A percentile compares a stretch with the other conserved stretches of the same genome.
phyloP scores from a whole-genome alignment of 2,888 invertebrate species.

The Sialis fuliginosa region DNA sequence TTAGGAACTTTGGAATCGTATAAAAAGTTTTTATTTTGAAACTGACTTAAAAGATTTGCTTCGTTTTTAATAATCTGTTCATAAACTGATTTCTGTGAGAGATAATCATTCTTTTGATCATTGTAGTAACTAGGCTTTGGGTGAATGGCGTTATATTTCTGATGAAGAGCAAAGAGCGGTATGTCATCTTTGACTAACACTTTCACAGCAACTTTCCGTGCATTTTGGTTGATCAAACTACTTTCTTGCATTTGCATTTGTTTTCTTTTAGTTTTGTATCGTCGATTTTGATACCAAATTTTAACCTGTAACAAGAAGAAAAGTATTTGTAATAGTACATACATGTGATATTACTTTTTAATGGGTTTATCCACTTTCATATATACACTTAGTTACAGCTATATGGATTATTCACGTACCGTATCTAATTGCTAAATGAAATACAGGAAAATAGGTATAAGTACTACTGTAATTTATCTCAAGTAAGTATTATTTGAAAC shows the following conservation, averaged over 20 bases:
- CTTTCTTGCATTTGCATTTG: conserved; percentile 72
- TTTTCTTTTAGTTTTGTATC: conserved; percentile 89
- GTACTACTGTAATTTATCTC: no score
- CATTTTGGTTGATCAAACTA: conserved; percentile 44
- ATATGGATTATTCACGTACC: no score
- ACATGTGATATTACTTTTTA: background rate
- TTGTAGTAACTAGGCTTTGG: conserved; percentile 13
- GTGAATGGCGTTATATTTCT: conserved; percentile 10
- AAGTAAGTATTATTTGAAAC: no score
- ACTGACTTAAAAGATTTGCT: conserved; percentile 1
- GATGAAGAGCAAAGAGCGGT: conserved; percentile 28
- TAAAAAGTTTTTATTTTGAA: background rate
- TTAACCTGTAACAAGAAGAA: conserved; percentile 29
- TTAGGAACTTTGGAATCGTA: conserved; percentile 10
- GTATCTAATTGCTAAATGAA: no score
- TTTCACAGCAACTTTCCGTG: conserved; percentile 79
- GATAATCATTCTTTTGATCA: conserved; percentile 20
- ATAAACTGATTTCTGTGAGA: conserved; percentile 15
- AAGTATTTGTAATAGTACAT: background rate
- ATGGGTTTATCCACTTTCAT: background rate
- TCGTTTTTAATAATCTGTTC: conserved; percentile 20
- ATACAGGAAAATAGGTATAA: no score
- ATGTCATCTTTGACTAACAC: conserved; percentile 75
- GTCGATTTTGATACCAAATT: conserved; percentile 74
- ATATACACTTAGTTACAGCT: no score